Percentiles rank a stretch among this genome's conserved stretches.
Conservation (phyloP, 2,113 vertebrate species). For the Irena cyanogastra region DNA sequence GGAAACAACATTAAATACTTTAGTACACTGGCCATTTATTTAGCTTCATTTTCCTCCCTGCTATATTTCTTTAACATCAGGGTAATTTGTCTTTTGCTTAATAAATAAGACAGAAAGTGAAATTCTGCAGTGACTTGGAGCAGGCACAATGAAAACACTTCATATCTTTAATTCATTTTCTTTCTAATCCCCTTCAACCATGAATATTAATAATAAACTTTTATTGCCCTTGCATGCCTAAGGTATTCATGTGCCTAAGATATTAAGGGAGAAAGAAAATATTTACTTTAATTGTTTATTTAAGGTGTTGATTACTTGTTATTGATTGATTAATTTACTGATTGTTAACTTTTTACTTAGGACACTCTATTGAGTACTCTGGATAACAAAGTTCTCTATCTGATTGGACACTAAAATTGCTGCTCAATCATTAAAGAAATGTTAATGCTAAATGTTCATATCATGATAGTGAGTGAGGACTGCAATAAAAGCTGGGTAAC, state of each 20-base stretch:
- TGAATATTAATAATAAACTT: background rate
- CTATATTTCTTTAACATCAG: conserved; percentile 34
- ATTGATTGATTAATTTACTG: background rate
- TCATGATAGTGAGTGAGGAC: background rate
- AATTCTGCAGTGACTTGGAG: conserved; percentile 38
- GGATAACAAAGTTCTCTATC: background rate
- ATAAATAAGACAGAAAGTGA: conserved; percentile 46
- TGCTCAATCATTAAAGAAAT: background rate
- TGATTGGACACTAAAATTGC: background rate
- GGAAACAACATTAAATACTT: background rate
- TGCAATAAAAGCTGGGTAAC: background rate
- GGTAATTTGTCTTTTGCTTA: conserved; percentile 60
- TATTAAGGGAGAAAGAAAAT: background rate
- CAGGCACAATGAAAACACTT: conserved; percentile 8
- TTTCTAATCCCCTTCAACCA: background rate
- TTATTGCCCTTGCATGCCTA: background rate
- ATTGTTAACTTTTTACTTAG: background rate
- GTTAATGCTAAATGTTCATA: background rate
- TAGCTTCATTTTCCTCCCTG: conserved; percentile 51
- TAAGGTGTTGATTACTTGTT: background rate
- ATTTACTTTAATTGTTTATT: background rate
- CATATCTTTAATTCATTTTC: background rate
- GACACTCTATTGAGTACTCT: background rate
- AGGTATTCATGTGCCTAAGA: background rate
- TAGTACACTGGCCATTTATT: conserved; percentile 3